Evolutionary conservation across 2,113 vertebrate species (phyloP), one percentile per base, ranked within the genome.

Genomic region (Noturus placidus): DNA sequence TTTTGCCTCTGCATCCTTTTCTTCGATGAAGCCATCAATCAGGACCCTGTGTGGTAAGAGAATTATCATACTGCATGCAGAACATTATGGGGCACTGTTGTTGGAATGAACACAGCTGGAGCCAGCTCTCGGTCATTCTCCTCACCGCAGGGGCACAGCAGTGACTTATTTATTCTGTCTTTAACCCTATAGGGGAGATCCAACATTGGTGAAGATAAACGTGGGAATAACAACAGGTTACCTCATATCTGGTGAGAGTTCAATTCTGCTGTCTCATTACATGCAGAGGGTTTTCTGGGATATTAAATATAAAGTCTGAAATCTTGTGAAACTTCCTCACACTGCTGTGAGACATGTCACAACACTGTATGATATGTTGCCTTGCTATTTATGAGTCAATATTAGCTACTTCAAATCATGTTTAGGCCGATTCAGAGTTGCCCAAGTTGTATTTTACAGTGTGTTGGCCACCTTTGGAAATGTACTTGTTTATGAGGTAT

Each of bases 11-110:
- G 96, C 92, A 96, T 99, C 93, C 93, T 97, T 88, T 91, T 96
- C 35, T 99, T 97, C 0, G 97, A 99, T 91, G 97, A 98, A 1
- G 92, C 95, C 57, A 93, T 96, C 89, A 97, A 96, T 82, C 92
- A 95, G 91, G 97, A 99, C 92, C 97, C 86, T 91, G 93, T 99
- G 91, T 99, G 98, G 98, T 99, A 96, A 99, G 98, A 98, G 76
- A 38, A 17, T 85, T 30, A 27, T 84, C 78, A 56, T 56, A 54
- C 35, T 82, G 82, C 70, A 90, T 90, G 76, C 78, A 84, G 22
- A 83, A 5, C 82, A 86, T 83, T 74, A 61, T 79, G 84, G 33
- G 87, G 90, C 78, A 50, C 20, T n/a, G 27, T 46, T 81, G 69
- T 38, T 46, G 25, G 35, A 83, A 74, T 56, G 27, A 46, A 56